phyloP scores from a whole-genome alignment of 2,888 invertebrate genomes.

The Neoitamus cyanurus region DNA sequence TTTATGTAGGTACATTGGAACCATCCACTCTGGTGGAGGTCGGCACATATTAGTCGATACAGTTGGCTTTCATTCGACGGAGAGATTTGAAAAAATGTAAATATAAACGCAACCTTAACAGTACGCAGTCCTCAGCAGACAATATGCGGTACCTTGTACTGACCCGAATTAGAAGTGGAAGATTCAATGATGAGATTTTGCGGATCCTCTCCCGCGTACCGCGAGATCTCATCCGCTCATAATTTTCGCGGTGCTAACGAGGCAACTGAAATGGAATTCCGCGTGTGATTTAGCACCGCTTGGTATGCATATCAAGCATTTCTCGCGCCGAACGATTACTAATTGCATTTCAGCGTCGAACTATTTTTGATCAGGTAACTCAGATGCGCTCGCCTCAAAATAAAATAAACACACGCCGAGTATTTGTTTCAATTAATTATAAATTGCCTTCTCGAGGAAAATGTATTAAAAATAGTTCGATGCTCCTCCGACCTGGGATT shows the following conservation, averaged over 20 bases:
- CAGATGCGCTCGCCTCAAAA: not conserved
- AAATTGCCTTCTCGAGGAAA: not conserved
- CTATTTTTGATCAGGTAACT: not conserved
- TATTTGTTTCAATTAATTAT: not conserved
- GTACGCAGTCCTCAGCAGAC: not conserved
- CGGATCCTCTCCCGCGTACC: not conserved
- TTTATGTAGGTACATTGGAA: not conserved
- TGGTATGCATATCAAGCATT: conserved; percentile 17
- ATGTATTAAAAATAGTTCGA: not conserved
- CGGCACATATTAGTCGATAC: not conserved
- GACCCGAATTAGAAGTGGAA: not conserved
- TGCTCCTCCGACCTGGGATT: not conserved
- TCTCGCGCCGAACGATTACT: conserved; percentile 17
- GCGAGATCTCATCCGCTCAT: not conserved
- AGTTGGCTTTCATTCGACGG: not conserved
- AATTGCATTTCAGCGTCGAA: conserved; percentile 4
- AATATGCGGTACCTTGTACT: not conserved
- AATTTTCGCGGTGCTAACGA: not conserved
- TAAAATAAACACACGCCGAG: not conserved
- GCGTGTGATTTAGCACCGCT: not conserved
- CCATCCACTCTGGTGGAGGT: not conserved
- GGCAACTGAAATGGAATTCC: not conserved
- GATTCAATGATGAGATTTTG: not conserved
- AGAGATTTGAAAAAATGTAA: conserved; percentile 19
- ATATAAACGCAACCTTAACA: not conserved